Evolutionary conservation across 2,888 invertebrate genomes (phyloP), one percentile per base, ranked within the genome.

Genomic region (Lasioglossum oenotherae): DNA sequence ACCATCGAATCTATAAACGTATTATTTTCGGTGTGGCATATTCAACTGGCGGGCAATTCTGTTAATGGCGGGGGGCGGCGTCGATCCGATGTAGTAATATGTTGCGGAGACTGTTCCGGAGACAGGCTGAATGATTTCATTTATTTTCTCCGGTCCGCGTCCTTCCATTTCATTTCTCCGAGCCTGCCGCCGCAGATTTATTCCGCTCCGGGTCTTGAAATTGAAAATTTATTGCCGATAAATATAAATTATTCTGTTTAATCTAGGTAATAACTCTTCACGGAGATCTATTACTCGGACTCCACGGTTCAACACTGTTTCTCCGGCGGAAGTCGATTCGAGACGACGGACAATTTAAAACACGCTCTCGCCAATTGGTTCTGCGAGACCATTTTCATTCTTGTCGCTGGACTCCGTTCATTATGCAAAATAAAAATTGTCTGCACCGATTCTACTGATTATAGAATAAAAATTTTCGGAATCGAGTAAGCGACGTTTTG

Each of bases 201-300:
- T 67, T 35, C 16, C 67, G 35, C 8, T 35, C 35, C 19, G 19
- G 67, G 67, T 35, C 8, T 67, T 67, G 67, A 19, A 67, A 67
- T 67, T 67, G 67, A 35, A 67, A 67, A 67, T 67, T 67, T 67
- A 67, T 67, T 19, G 67, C 67, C 67, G 67, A 67, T 67, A 67
- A 35, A 35, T 67, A 35, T 67, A 35, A 67, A 67, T 67, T 67
- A 67, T 67, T 67, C 67, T 67, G 67, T 8, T 67, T 67, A 67
- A 35, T 67, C 64, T 35, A 6, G 35, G 31, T 67, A 35, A 35
- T 60, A 67, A 67, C 67, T 67, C 35, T 31, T 19, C 16, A 19
- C 67, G 2, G 3, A 19, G 67, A 67, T 67, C 67, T 35, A 67
- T 19, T 35, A 16, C 67, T 35, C 64, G 16, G 64, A 8, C 49